Evolutionary conservation across 1,140 invertebrate genomes (phyloP).

Genomic region (Leptinotarsa lineolata): DNA sequence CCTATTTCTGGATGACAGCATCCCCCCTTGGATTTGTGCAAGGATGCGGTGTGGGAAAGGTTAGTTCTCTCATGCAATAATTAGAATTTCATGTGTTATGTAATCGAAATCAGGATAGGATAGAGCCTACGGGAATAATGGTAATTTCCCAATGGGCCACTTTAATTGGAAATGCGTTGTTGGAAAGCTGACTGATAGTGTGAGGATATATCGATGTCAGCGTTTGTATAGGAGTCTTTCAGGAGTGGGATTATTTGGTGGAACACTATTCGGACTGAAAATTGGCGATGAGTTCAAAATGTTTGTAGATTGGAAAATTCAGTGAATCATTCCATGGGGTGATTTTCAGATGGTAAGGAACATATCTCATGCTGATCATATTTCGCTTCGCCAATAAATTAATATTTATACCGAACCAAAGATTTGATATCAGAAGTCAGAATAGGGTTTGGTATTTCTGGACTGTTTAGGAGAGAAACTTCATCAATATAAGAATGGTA

Average conservation of each 20-base stretch:
- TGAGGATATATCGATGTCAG: slow-evolving; percentile 17
- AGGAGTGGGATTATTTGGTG: neutral
- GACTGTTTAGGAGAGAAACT: too few species aligned
- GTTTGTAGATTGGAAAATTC: neutral
- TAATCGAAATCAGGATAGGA: slow-evolving; percentile 38
- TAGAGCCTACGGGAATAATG: slow-evolving; percentile 31
- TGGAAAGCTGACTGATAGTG: slow-evolving; percentile 26
- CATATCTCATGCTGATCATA: too few species aligned
- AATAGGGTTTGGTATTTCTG: too few species aligned
- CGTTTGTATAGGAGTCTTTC: neutral
- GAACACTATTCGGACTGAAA: neutral
- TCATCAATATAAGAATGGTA: too few species aligned
- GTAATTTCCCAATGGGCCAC: slow-evolving; percentile 40
- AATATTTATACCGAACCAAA: too few species aligned
- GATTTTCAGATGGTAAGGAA: too few species aligned
- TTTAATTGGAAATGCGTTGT: slow-evolving; percentile 40
- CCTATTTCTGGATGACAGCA: neutral
- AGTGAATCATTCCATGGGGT: too few species aligned
- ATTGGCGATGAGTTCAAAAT: too few species aligned
- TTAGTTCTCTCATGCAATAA: slow-evolving; percentile 33
- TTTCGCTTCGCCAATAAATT: too few species aligned
- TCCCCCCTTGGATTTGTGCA: neutral
- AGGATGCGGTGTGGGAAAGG: neutral
- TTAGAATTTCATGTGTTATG: slow-evolving; percentile 40
- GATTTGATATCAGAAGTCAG: too few species aligned